Percentiles rank a stretch among this genome's conserved stretches.
Evolutionary conservation across 92 coral and sea anemone species (phyloP).

Genomic region (Porites lobata): DNA sequence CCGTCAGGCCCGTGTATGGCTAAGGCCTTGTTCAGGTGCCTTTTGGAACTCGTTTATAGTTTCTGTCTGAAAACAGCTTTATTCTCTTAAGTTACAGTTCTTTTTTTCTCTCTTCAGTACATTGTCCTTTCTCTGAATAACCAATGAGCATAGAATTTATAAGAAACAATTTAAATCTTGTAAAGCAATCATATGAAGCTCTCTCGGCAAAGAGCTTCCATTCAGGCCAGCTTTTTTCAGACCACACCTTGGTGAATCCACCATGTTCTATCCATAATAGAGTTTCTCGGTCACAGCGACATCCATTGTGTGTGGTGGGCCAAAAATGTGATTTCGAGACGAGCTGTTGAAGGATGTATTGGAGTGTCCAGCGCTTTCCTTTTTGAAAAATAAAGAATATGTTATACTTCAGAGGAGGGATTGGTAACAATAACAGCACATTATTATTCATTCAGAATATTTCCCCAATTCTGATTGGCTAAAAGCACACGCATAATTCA

Average conservation of each 20-base stretch:
- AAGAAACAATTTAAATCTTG: not conserved
- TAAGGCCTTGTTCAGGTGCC: too few species aligned
- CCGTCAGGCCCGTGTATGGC: too few species aligned
- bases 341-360: not conserved
- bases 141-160: not conserved
- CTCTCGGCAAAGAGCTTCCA: not conserved
- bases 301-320: conserved; percentile 24
- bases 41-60: too few species aligned
- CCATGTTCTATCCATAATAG: not conserved
- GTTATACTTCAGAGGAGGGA: not conserved
- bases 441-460: too few species aligned
- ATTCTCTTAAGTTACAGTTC: not conserved
- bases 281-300: conserved; percentile 16
- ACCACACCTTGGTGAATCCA: conserved; percentile 4
- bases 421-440: too few species aligned
- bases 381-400: not conserved
- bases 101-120: not conserved
- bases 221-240: not conserved
- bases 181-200: not conserved
- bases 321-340: conserved; percentile 3
- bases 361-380: not conserved
- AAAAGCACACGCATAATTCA: too few species aligned
- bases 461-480: too few species aligned
- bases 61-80: too few species aligned
- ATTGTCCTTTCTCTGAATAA: conserved; percentile 1